phyloP scores from a whole-genome alignment of 2,888 invertebrate species.

The Ctena decussata region DNA sequence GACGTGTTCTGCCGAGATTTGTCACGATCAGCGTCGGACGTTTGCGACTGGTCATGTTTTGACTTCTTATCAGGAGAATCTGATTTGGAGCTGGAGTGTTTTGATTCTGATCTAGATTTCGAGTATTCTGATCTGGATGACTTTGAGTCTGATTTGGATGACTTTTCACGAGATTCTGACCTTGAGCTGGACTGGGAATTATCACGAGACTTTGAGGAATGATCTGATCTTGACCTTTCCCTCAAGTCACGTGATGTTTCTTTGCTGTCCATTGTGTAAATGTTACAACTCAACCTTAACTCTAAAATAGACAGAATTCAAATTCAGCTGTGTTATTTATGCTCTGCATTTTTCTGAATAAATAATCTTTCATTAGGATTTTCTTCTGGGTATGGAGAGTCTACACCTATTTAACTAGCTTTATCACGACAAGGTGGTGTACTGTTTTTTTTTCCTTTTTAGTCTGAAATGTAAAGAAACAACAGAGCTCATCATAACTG shows the following conservation, averaged over 20 bases:
- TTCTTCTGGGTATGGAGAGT: too few relatives aligned
- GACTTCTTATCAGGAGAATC: slow-evolving; percentile 58
- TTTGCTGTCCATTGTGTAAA: not conserved
- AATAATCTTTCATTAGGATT: too few relatives aligned
- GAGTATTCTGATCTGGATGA: slow-evolving; percentile 40
- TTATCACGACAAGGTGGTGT: too few relatives aligned
- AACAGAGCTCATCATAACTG: too few relatives aligned
- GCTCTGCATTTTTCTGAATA: too few relatives aligned
- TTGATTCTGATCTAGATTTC: slow-evolving; percentile 39
- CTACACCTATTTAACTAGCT: too few relatives aligned
- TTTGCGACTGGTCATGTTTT: slow-evolving; percentile 18
- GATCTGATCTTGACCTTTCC: slow-evolving; percentile 43
- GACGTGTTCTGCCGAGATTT: slow-evolving; percentile 31
- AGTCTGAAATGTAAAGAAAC: too few relatives aligned
- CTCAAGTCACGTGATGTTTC: slow-evolving; percentile 31
- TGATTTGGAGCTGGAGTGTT: slow-evolving; percentile 30
- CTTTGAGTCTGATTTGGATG: not conserved
- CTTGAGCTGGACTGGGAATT: slow-evolving; percentile 25
- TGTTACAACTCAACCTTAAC: too few relatives aligned
- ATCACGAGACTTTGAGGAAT: slow-evolving; percentile 48
- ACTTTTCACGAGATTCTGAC: slow-evolving; percentile 43
- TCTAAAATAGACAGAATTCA: too few relatives aligned
- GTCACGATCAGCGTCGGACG: slow-evolving; percentile 38
- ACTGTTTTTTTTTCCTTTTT: too few relatives aligned
- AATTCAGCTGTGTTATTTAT: too few relatives aligned